Conservation (phyloP, 2,888 invertebrate genomes). For the Caenorhabditis sp. region DNA sequence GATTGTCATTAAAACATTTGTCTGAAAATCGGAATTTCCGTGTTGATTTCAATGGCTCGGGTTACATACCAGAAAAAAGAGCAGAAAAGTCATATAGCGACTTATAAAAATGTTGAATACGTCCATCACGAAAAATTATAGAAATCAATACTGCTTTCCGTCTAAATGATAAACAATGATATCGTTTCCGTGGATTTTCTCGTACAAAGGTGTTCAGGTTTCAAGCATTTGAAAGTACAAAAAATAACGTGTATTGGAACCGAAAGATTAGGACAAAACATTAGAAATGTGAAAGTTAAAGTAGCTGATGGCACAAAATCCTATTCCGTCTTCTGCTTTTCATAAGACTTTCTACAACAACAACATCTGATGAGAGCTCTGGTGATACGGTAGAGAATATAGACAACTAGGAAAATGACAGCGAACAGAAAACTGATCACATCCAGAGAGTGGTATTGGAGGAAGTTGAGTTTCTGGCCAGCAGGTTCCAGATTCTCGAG, state of each 20-base stretch:
- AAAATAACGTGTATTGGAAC: conserved; percentile 10
- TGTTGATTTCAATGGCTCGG: not conserved
- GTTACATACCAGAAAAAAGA: conserved; percentile 28
- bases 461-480: conserved; percentile 70
- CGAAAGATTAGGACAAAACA: conserved; percentile 1
- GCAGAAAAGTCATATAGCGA: conserved; percentile 16
- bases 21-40: conserved; percentile 15
- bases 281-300: not conserved
- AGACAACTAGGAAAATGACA: conserved; percentile 56
- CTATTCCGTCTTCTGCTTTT: conserved; percentile 38
- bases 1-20: conserved; percentile 24
- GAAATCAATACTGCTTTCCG: conserved; percentile 3
- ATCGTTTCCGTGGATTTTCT: too few species aligned
- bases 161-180: too few species aligned
- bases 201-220: too few species aligned
- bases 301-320: not conserved
- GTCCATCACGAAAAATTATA: conserved; percentile 15
- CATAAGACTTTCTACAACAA: conserved; percentile 25
- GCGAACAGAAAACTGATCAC: conserved; percentile 65
- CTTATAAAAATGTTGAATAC: conserved; percentile 32
- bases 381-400: conserved; percentile 49
- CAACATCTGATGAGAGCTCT: conserved; percentile 38
- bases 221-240: too few species aligned
- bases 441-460: conserved; percentile 75
- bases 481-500: conserved; percentile 72